phyloP scores from a whole-genome alignment of 2,113 vertebrate species.

The Dissostichus mawsoni region DNA sequence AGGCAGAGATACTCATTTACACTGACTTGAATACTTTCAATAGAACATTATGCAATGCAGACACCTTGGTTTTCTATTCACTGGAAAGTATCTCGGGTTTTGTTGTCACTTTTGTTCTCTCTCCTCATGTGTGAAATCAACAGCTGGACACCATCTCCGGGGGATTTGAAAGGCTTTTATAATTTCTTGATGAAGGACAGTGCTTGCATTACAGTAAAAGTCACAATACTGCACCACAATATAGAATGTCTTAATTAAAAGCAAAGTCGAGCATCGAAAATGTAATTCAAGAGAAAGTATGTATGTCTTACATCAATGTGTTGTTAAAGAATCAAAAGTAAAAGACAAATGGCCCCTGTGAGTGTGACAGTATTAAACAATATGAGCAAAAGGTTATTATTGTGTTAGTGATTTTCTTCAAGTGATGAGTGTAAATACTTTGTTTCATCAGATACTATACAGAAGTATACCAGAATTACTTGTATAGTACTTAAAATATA shows the following conservation, averaged over 20 bases:
- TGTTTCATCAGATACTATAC: too few species aligned
- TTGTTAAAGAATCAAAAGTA: not conserved
- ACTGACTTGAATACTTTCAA: slow-evolving; percentile 38
- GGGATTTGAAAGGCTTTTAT: slow-evolving; percentile 13
- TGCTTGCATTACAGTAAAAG: not conserved
- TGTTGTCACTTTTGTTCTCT: slow-evolving; percentile 37
- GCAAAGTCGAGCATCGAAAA: not conserved
- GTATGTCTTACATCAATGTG: not conserved
- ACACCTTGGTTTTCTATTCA: slow-evolving; percentile 9
- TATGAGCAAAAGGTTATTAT: not conserved
- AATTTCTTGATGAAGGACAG: not conserved
- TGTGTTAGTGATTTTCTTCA: not conserved
- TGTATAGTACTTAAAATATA: not conserved
- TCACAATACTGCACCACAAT: not conserved
- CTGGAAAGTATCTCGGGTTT: slow-evolving; percentile 18
- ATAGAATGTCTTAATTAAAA: not conserved
- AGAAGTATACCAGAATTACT: too few species aligned
- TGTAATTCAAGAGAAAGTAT: not conserved
- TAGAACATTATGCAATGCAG: slow-evolving; percentile 32
- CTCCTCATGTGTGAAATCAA: slow-evolving; percentile 45
- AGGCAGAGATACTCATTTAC: slow-evolving; percentile 7
- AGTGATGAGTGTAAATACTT: not conserved
- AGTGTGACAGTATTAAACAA: not conserved
- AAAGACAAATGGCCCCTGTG: not conserved
- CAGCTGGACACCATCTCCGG: slow-evolving; percentile 26